Evolutionary conservation across 1,140 invertebrate genomes (phyloP).

Genomic region (Drosophila nasuta): DNA sequence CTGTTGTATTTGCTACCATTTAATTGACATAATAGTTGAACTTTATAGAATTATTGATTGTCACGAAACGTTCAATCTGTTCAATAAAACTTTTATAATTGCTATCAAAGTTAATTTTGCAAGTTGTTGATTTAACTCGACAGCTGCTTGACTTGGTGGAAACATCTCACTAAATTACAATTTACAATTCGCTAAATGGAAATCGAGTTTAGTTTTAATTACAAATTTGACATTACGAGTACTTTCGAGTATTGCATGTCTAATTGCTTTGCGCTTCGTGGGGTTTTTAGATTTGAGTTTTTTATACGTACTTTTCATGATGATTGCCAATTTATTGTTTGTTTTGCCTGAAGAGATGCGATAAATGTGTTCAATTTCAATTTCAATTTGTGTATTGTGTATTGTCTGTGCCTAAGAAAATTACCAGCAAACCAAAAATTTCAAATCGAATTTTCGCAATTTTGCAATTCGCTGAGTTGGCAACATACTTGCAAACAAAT

Average conservation of each 20-base stretch:
- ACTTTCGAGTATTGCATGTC: constrained; percentile 79
- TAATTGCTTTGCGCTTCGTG: constrained; percentile 75
- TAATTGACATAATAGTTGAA: neutral
- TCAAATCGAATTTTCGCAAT: constrained; percentile 62
- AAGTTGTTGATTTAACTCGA: neutral
- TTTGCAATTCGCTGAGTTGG: constrained; percentile 43
- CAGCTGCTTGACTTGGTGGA: constrained; percentile 1
- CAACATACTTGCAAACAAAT: constrained; percentile 28
- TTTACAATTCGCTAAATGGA: constrained; percentile 31
- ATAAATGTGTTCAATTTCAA: constrained; percentile 31
- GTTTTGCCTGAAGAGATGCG: constrained; percentile 50
- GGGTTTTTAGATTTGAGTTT: constrained; percentile 32
- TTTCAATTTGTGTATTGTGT: constrained; percentile 1
- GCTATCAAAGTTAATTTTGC: neutral
- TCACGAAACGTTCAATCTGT: neutral
- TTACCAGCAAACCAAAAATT: constrained; percentile 37
- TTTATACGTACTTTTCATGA: constrained; percentile 52
- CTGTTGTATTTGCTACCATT: too few relatives aligned
- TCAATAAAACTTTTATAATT: neutral
- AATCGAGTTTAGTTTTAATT: constrained; percentile 63
- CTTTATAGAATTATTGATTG: neutral
- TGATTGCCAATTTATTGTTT: constrained; percentile 56
- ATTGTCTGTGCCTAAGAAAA: constrained; percentile 39
- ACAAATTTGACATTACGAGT: constrained; percentile 72
- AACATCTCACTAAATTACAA: constrained; percentile 29